Evolutionary conservation across 2,113 vertebrate genomes (phyloP).

Genomic region (Spheniscus mendiculus): DNA sequence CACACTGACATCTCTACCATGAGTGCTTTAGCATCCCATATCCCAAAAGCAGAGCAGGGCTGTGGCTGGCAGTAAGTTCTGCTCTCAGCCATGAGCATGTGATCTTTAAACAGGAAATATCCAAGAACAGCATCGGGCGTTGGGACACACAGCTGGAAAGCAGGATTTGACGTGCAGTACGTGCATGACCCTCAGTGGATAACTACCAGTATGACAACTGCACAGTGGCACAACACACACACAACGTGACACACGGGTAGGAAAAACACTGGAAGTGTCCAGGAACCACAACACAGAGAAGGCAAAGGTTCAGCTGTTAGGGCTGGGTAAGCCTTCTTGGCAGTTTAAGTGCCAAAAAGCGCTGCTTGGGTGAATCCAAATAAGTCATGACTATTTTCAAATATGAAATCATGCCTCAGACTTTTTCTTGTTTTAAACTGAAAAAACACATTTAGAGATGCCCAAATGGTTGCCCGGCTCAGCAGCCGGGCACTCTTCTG

Average conservation of each 20-base stretch:
- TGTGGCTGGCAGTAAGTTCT: neutral
- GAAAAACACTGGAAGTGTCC: neutral
- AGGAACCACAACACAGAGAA: neutral
- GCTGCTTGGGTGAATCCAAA: neutral
- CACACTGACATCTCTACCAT: neutral
- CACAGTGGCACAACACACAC: neutral
- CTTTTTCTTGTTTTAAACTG: neutral
- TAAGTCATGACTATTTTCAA: neutral
- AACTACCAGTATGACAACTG: neutral
- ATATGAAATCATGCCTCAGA: neutral
- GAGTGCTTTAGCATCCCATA: fast-evolving
- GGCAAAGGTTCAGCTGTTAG: neutral
- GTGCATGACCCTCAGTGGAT: constrained; percentile 3
- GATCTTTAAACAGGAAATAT: neutral
- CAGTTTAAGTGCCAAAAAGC: neutral
- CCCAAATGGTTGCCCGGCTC: neutral
- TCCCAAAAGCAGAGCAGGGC: neutral
- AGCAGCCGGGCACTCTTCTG: neutral
- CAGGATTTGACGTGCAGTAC: neutral
- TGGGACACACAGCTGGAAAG: neutral
- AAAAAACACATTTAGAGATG: neutral
- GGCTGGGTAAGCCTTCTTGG: neutral
- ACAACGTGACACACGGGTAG: neutral
- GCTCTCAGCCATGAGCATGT: neutral
- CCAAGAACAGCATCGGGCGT: neutral